These are phyloP conservation scores for Magallana nippona DNA, from an alignment of 2,888 invertebrate genomes.

Conservation along the genomic window DNA sequence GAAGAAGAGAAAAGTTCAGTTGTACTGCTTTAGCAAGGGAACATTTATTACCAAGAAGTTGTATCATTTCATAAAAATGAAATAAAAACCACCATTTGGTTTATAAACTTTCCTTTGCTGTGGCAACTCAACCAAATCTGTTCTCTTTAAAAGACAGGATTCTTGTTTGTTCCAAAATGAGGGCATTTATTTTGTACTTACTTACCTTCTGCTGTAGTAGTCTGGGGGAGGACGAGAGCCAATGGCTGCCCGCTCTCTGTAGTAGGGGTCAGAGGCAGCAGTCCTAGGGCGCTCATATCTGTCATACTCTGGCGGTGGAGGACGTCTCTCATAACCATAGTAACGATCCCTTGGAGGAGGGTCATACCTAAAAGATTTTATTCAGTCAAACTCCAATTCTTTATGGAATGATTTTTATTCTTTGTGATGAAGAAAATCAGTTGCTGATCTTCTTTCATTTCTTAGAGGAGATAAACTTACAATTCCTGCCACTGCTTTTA, in stretches of 20 bases:
- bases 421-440: no score
- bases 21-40: neutral
- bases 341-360: constrained; percentile 56
- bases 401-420: no score
- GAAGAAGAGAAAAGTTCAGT: constrained; percentile 3
- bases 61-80: neutral
- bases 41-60: neutral
- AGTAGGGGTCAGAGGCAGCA: constrained; percentile 68
- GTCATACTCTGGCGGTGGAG: constrained; percentile 59
- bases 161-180: constrained; percentile 41
- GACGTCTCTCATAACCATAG: constrained; percentile 57
- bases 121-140: constrained; percentile 1
- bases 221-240: constrained; percentile 60
- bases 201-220: constrained; percentile 63
- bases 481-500: no score
- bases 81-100: neutral
- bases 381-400: no score
- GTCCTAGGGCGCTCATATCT: constrained; percentile 60
- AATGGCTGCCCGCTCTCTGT: constrained; percentile 62
- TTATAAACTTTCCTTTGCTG: neutral
- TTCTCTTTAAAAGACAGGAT: constrained; percentile 33
- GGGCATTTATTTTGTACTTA: constrained; percentile 35
- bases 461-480: no score
- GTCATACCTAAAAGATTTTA: constrained; percentile 12
- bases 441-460: no score